A percentile compares a stretch with the other conserved stretches of the same genome.
Conservation (phyloP, 1,140 invertebrate species). For the Trichonephila inaurata region DNA sequence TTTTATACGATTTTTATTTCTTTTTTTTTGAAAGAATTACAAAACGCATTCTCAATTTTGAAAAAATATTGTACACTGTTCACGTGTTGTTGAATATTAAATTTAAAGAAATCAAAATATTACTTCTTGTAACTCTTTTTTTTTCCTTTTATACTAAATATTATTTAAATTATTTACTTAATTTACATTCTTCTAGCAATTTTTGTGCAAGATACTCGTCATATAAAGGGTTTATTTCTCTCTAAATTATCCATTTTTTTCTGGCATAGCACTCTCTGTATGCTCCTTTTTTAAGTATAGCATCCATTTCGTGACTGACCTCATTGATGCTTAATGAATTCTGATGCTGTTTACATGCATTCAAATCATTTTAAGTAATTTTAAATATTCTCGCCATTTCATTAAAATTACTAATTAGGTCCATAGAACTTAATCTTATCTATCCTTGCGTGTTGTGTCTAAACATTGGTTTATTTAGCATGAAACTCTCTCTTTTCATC, state of each 20-base stretch:
- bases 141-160: not conserved
- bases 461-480: not conserved
- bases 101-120: not conserved
- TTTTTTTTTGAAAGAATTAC: too few relatives aligned
- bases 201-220: not conserved
- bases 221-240: not conserved
- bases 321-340: not conserved
- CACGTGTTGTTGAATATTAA: not conserved
- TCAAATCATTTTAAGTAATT: not conserved
- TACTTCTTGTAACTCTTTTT: not conserved
- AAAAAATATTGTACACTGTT: too few relatives aligned
- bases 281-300: not conserved
- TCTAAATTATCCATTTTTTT: not conserved
- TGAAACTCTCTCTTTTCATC: not conserved
- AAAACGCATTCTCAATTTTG: too few relatives aligned
- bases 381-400: not conserved
- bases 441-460: not conserved
- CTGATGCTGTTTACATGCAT: not conserved
- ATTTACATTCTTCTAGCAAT: not conserved
- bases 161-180: not conserved
- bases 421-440: not conserved
- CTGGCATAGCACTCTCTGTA: too few relatives aligned
- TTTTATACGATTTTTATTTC: too few relatives aligned
- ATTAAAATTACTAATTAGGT: not conserved
- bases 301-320: not conserved